phyloP scores from a whole-genome alignment of 2,797 vertebrate species.

The Rhinophrynus dorsalis region DNA sequence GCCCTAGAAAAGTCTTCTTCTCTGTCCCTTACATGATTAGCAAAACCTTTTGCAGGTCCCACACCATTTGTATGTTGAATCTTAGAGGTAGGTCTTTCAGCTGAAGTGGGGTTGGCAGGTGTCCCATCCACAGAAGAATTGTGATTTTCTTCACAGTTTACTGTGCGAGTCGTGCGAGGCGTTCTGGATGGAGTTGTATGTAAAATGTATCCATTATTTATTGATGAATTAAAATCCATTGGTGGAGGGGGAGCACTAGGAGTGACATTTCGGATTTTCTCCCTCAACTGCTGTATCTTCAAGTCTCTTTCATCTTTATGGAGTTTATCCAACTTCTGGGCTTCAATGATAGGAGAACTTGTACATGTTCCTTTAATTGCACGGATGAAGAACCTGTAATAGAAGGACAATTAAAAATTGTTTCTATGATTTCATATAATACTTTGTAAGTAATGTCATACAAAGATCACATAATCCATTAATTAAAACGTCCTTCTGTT shows the following conservation, averaged over 20 bases:
- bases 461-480: no score
- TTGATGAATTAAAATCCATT: slow-evolving; percentile 22
- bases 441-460: no score
- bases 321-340: slow-evolving; percentile 78
- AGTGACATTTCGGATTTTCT: slow-evolving; percentile 32
- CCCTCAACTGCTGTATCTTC: slow-evolving; percentile 77
- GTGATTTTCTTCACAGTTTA: slow-evolving; percentile 27
- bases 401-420: no score
- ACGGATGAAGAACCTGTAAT: slow-evolving; percentile 80
- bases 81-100: not conserved
- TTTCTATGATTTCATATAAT: no score
- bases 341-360: slow-evolving; percentile 71
- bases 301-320: slow-evolving; percentile 64
- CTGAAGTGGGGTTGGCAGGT: slow-evolving; percentile 18
- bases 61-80: not conserved
- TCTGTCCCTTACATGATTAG: slow-evolving; percentile 3
- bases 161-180: not conserved
- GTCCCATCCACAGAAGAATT: slow-evolving; percentile 47
- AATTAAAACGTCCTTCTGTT: no score
- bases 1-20: not conserved
- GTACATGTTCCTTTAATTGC: slow-evolving; percentile 78
- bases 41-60: slow-evolving; percentile 5
- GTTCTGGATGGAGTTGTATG: slow-evolving; percentile 16
- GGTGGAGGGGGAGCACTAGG: not conserved
- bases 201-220: slow-evolving; percentile 13